phyloP scores from a whole-genome alignment of 2,888 invertebrate genomes.

The Oxyteleia sp. region DNA sequence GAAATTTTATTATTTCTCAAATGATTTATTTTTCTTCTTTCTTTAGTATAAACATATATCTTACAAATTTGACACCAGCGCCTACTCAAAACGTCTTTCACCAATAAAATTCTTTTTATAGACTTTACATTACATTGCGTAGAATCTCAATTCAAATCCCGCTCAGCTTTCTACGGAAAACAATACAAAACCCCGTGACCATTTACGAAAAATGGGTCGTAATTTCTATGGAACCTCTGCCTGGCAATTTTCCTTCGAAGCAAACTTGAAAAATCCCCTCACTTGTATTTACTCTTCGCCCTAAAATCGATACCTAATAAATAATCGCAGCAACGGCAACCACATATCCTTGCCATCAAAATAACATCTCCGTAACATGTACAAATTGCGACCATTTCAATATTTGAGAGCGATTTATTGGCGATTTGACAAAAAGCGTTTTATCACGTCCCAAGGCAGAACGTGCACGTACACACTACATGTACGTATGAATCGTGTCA shows the following conservation, averaged over 20 bases:
- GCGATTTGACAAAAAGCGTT: constrained; percentile 45
- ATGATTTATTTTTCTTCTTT: too few relatives aligned
- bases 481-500: constrained; percentile 8
- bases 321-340: constrained; percentile 10
- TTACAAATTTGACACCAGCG: too few relatives aligned
- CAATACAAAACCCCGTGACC: constrained; percentile 8
- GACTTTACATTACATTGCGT: too few relatives aligned
- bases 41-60: too few relatives aligned
- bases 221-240: constrained; percentile 22
- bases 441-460: constrained; percentile 43
- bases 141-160: too few relatives aligned
- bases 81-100: too few relatives aligned
- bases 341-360: constrained; percentile 38
- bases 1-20: too few relatives aligned
- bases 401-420: constrained; percentile 62
- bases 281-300: constrained; percentile 9
- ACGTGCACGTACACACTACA: constrained; percentile 25
- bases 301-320: constrained; percentile 31
- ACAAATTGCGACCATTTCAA: constrained; percentile 59
- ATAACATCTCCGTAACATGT: constrained; percentile 43
- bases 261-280: background rate
- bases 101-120: too few relatives aligned
- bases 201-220: constrained; percentile 34
- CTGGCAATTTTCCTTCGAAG: constrained; percentile 3
- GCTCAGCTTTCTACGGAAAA: background rate